These are phyloP conservation scores for Ceratoteleas bidentatus DNA, from an alignment of 1,140 invertebrate genomes.

Conservation along the genomic window DNA sequence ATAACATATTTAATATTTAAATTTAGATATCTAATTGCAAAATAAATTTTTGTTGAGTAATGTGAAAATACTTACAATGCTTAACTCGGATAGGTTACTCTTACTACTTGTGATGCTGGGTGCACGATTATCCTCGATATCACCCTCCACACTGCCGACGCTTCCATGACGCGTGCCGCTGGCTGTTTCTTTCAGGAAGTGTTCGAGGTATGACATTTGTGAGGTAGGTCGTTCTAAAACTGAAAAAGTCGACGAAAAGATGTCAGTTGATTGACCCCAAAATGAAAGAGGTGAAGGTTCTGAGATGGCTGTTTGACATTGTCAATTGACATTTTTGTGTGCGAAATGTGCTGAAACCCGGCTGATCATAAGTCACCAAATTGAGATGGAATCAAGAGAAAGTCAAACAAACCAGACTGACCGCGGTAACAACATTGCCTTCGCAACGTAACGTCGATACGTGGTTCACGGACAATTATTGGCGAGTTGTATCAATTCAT, in stretches of 20 bases:
- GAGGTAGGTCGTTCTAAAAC: conserved; percentile 92
- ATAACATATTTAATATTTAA: no score
- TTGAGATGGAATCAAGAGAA: conserved; percentile 2
- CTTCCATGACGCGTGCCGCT: conserved; percentile 83
- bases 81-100: conserved; percentile 90
- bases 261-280: not conserved
- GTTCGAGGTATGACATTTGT: conserved; percentile 93
- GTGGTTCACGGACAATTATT: conserved; percentile 35
- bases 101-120: conserved; percentile 91
- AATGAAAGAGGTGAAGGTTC: no score
- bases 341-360: no score
- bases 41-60: no score
- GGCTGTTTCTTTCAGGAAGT: conserved; percentile 91
- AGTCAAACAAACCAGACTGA: conserved; percentile 8
- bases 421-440: not conserved
- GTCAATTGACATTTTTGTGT: no score
- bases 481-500: conserved; percentile 30
- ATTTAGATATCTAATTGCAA: no score
- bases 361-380: not conserved
- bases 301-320: no score
- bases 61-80: conserved; percentile 87
- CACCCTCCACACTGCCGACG: conserved; percentile 88
- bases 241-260: conserved; percentile 76
- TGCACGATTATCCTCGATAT: conserved; percentile 88
- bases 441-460: conserved; percentile 12